Base-by-base conservation (phyloP, 2,113 vertebrate genomes). In the Semicossyphus pulcher region DNA sequence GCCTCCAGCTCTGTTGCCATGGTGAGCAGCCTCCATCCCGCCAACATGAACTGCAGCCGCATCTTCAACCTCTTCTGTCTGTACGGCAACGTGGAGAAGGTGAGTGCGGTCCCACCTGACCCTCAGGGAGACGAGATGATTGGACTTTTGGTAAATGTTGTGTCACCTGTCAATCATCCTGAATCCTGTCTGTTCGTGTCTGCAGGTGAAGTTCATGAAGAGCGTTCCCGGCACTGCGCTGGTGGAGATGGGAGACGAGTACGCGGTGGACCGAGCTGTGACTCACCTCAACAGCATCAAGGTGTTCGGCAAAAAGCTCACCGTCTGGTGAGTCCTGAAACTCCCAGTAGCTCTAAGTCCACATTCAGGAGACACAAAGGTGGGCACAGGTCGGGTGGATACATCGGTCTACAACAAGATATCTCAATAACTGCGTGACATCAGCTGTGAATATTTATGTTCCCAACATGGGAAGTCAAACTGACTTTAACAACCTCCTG, bases 31-130 rank as follows among this genome's bases (percentile, higher is more conserved):
- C 94, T 99, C 71, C 96, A 98, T 87, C 95, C 95, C 23, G 89
- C 95, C 81, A 98, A 97, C 91, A 98, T 99, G 96, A 99, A 99
- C 94, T 99, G 97, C 87, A 96, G 95, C 36, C 95, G 96, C 81
- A 95, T 99, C 88, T 99, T 99, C 94, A 99, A 98, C 93, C 92
- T 99, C 37, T 98, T 99, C 93, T 99, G 97, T 90, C 94, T 99
- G 51, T 99, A 99, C 59, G 97, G 97, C 78, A 99, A 99, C 93
- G 96, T 99, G 69, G 97, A 99, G 92, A 99, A 99, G 96, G 97
- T 98, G 20, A 4, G 70, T 23, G 9, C 21, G 25, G n/a, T n/a
- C n/a, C n/a, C n/a, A n/a, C n/a, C n/a, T n/a, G n/a, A n/a, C n/a
- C n/a, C n/a, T n/a, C n/a, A n/a, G n/a, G n/a, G n/a, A n/a, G n/a